phyloP scores from a whole-genome alignment of 2,797 vertebrate genomes.

The Sternotherus odoratus region DNA sequence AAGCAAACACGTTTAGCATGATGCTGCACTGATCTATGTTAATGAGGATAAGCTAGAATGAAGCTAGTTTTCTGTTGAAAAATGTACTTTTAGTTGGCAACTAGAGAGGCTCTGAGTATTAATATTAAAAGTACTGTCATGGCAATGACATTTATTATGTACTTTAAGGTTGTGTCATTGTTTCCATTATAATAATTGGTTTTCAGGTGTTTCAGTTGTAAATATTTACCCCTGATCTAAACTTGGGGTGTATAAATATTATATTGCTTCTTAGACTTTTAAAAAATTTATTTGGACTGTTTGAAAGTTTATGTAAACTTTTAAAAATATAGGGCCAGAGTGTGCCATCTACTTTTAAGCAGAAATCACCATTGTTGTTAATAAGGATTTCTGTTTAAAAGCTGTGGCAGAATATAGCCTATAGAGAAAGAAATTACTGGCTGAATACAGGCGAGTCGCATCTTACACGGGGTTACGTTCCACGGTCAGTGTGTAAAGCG shows the following conservation, averaged over 20 bases:
- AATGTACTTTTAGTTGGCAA: constrained; percentile 37
- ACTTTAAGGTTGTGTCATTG: constrained; percentile 1
- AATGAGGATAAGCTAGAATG: constrained; percentile 11
- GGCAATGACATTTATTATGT: not conserved
- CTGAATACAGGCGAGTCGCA: not conserved
- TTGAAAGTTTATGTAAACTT: constrained; percentile 5
- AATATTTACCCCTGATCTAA: constrained; percentile 39
- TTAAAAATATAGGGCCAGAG: not conserved
- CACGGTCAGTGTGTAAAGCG: no score
- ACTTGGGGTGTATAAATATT: not conserved
- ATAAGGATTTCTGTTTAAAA: constrained; percentile 9
- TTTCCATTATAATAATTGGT: constrained; percentile 43
- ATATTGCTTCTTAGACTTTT: constrained; percentile 5
- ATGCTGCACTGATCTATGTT: constrained; percentile 5
- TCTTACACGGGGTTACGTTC: no score
- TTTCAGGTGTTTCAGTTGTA: constrained; percentile 39
- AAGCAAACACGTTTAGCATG: not conserved
- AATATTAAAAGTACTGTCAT: constrained; percentile 38
- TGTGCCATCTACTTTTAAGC: not conserved
- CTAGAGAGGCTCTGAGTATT: constrained; percentile 28
- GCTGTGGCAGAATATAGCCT: not conserved
- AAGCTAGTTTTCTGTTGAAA: constrained; percentile 15
- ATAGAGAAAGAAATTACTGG: not conserved
- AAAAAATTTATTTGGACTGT: not conserved
- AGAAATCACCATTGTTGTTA: not conserved